phyloP scores from a whole-genome alignment of 2,797 vertebrate species.

The Lutjanus argentimaculatus region DNA sequence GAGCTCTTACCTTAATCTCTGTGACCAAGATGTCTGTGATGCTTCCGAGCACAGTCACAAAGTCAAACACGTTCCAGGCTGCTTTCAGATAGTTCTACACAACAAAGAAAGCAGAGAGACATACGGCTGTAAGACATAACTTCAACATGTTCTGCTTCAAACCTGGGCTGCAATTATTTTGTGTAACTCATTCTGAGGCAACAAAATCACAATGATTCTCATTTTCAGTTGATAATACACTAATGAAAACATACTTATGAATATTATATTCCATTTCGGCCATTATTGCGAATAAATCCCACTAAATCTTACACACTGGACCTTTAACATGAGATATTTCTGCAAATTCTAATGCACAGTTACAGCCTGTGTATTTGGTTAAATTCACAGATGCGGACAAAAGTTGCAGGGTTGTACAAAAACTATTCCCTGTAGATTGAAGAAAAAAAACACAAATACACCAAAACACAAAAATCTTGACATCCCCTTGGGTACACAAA shows the following conservation, averaged over 20 bases:
- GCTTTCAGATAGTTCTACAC: slow-evolving; percentile 96
- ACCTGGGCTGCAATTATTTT: background rate
- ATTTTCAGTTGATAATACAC: no score
- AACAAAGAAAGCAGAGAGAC: background rate
- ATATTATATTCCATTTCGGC: no score
- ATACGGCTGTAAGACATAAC: background rate
- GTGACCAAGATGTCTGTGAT: slow-evolving; percentile 99
- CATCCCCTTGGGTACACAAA: background rate
- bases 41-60: slow-evolving; percentile 98
- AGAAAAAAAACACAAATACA: background rate
- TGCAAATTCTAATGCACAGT: background rate
- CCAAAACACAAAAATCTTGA: background rate
- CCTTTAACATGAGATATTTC: background rate
- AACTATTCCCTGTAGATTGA: background rate
- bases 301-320: no score
- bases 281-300: no score
- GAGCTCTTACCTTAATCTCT: slow-evolving; percentile 94
- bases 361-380: background rate
- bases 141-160: background rate
- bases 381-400: background rate
- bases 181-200: background rate
- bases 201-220: no score
- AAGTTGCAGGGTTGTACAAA: background rate
- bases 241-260: no score
- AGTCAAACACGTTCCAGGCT: slow-evolving; percentile 99